Evolutionary conservation across 2,797 vertebrate species (phyloP), one percentile per base, ranked within the genome.

Genomic region (Echiichthys vipera): DNA sequence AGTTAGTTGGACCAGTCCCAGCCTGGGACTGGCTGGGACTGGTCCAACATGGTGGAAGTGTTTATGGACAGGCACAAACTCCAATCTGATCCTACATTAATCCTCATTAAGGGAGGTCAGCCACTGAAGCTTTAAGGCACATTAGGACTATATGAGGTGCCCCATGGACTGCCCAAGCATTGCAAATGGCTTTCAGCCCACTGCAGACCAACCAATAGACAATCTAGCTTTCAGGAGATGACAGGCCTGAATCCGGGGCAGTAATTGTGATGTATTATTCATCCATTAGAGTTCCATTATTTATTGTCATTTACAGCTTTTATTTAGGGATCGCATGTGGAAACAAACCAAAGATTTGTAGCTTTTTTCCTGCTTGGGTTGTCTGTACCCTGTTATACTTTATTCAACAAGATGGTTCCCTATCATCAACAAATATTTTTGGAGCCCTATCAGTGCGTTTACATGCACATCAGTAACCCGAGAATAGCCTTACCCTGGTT

Each of bases 71-170:
- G 78, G 67, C 58, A 34, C 66, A 84, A 83, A 78, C 83, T 74
- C 68, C 77, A 78, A 68, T 79, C 66, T 87, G 81, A 86, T 84
- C 69, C 78, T 73, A 86, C 84, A 93, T 92, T 91, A 87, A 91
- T 94, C 80, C 86, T 90, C 82, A 90, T 93, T 88, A 90, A 46
- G 46, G 47, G 71, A 70, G 69, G 83, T 89, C 80, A 78, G 81
- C 59, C 65, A 34, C 45, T 62, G 68, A 68, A 75, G 63, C 75
- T 80, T 83, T 74, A 78, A 72, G 84, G 85, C 64, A 80, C 78
- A 82, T 89, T 84, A 80, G 57, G 67, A 76, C 70, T 54, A 15
- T 67, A 84, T 55, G 66, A 85, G 65, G 18, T 20, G 64, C 53
- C 66, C 62, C 34, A 51, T 7, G 18, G 71, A 80, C 69, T 53